phyloP scores from a whole-genome alignment of 2,797 vertebrate genomes.

The Leuciscus waleckii region DNA sequence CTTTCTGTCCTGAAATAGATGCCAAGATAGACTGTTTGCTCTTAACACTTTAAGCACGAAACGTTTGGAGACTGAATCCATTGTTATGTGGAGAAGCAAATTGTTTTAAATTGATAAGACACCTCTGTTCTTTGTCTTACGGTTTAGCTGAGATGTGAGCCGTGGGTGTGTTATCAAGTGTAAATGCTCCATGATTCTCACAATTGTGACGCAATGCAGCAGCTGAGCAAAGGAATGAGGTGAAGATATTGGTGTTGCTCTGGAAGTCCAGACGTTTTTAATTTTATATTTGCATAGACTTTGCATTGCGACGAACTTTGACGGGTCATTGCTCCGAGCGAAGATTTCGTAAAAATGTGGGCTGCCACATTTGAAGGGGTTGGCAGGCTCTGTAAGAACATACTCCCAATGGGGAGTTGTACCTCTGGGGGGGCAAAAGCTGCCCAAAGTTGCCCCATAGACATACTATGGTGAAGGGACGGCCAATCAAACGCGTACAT shows the following conservation, averaged over 20 bases:
- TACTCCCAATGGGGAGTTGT: no score
- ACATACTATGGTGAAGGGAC: no score
- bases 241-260: not conserved
- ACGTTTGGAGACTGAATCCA: not conserved
- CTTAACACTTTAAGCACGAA: not conserved
- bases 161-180: not conserved
- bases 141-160: not conserved
- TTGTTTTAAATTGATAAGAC: not conserved
- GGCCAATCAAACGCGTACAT: no score
- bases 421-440: no score
- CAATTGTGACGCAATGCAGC: slow-evolving; percentile 12
- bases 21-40: slow-evolving; percentile 34
- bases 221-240: slow-evolving; percentile 3
- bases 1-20: slow-evolving; percentile 28
- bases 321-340: no score
- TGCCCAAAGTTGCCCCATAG: no score
- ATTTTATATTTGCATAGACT: not conserved
- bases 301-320: no score
- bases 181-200: slow-evolving; percentile 25
- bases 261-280: not conserved
- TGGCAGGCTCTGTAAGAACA: no score
- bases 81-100: not conserved
- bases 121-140: slow-evolving; percentile 3
- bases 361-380: no score
- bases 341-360: no score